Conservation (phyloP, 2,888 invertebrate genomes). For the Cephus runcator region DNA sequence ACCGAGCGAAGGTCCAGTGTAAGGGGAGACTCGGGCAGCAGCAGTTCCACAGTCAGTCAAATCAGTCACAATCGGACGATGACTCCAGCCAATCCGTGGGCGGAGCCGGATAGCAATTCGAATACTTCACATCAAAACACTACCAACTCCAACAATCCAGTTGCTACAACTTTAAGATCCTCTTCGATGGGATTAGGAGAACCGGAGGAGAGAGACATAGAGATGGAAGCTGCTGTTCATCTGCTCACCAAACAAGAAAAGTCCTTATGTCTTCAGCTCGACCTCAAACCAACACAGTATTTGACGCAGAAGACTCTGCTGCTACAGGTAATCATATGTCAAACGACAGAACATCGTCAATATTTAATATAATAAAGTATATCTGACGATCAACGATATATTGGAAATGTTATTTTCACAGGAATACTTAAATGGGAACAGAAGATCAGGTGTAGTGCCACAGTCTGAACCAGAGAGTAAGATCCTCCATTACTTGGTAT, state of each 20-base stretch:
- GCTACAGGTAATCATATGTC: constrained; percentile 71
- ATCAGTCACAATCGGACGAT: constrained; percentile 62
- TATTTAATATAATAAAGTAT: background rate
- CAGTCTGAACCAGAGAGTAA: constrained; percentile 69
- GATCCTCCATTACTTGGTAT: constrained; percentile 69
- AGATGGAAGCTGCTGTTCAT: constrained; percentile 60
- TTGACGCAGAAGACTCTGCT: constrained; percentile 89
- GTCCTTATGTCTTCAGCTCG: constrained; percentile 68
- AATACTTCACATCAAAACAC: constrained; percentile 54
- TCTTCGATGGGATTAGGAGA: constrained; percentile 36
- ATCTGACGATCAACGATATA: background rate
- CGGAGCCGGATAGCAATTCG: constrained; percentile 60
- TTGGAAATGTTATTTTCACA: constrained; percentile 31
- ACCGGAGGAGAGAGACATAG: constrained; percentile 52
- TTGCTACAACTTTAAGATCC: constrained; percentile 61
- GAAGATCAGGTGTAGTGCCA: constrained; percentile 60
- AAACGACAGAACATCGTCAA: background rate
- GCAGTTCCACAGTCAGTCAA: constrained; percentile 53
- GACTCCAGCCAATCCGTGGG: constrained; percentile 62
- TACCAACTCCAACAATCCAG: constrained; percentile 39
- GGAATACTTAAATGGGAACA: constrained; percentile 63
- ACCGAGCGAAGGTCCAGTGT: constrained; percentile 88
- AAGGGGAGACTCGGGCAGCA: constrained; percentile 70
- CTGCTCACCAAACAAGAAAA: constrained; percentile 63
- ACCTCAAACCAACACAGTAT: constrained; percentile 88